Percentiles rank a stretch among this genome's conserved stretches.
These are phyloP conservation scores for Drosophila paranaensis DNA, from an alignment of 2,888 invertebrate genomes.

Conservation along the genomic window DNA sequence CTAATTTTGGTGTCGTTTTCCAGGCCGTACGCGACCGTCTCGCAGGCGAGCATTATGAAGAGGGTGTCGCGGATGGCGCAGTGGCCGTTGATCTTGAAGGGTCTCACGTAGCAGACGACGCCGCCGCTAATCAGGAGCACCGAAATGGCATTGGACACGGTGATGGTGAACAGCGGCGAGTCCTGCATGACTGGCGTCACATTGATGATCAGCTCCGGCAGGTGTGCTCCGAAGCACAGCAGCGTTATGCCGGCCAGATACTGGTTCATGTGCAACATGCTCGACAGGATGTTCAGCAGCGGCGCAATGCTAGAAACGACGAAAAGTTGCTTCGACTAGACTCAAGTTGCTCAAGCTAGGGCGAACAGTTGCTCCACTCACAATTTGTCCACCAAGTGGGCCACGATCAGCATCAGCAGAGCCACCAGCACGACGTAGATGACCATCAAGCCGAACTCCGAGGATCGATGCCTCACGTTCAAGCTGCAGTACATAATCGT, in stretches of 20 bases:
- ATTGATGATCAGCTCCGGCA: slow-evolving; percentile 52
- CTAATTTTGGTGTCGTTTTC: neutral
- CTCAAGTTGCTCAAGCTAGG: no score
- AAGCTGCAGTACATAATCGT: slow-evolving; percentile 43
- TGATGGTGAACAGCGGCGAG: slow-evolving; percentile 42
- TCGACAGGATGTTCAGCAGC: slow-evolving; percentile 15
- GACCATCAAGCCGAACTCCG: slow-evolving; percentile 2
- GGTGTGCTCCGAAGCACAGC: slow-evolving; percentile 41
- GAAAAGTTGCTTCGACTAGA: neutral
- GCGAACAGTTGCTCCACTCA: neutral
- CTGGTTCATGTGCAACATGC: slow-evolving; percentile 53
- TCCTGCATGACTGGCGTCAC: slow-evolving; percentile 47
- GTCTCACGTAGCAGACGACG: slow-evolving; percentile 41
- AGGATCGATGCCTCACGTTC: neutral
- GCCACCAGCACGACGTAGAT: neutral
- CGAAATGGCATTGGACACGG: slow-evolving; percentile 38
- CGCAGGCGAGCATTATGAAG: slow-evolving; percentile 37
- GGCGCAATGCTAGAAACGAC: slow-evolving; percentile 5
- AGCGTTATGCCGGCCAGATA: slow-evolving; percentile 57
- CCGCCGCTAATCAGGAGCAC: slow-evolving; percentile 51
- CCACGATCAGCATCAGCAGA: neutral
- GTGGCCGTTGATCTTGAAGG: slow-evolving; percentile 51
- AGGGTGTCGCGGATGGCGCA: slow-evolving; percentile 47
- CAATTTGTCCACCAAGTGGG: slow-evolving; percentile 20
- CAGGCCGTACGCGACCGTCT: slow-evolving; percentile 19